phyloP scores from a whole-genome alignment of 2,113 vertebrate species.

The Cairina moschata region DNA sequence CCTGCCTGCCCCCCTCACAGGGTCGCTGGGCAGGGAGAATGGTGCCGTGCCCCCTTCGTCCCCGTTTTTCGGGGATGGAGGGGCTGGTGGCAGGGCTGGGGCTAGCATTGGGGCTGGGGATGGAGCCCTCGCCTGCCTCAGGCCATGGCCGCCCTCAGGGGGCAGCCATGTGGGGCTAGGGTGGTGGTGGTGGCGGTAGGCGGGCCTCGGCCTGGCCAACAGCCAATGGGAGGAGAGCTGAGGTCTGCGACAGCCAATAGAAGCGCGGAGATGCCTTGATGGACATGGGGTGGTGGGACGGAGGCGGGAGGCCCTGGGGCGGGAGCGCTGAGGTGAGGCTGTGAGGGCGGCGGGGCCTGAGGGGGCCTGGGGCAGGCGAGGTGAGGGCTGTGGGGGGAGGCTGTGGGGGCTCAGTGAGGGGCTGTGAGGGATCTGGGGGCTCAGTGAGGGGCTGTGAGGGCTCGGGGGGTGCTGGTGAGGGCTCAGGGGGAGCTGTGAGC shows the following conservation, averaged over 20 bases:
- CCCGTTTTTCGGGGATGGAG: no score
- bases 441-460: background rate
- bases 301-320: background rate
- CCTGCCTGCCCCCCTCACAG: background rate
- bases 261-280: background rate
- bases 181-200: background rate
- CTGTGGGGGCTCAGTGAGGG: background rate
- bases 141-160: background rate
- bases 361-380: background rate
- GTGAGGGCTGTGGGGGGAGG: background rate
- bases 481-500: background rate
- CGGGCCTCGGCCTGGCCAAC: background rate
- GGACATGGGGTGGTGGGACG: background rate
- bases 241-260: background rate
- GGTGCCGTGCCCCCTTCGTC: background rate
- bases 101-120: rapidly evolving
- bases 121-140: rapidly evolving
- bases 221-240: background rate
- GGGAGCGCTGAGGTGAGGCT: background rate
- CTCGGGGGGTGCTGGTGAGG: no score
- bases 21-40: background rate
- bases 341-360: background rate
- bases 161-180: background rate
- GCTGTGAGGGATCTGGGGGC: background rate
- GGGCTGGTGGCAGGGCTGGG: rapidly evolving